These are phyloP conservation scores for Cisticola juncidis DNA, from an alignment of 2,113 vertebrate genomes.

Conservation along the genomic window DNA sequence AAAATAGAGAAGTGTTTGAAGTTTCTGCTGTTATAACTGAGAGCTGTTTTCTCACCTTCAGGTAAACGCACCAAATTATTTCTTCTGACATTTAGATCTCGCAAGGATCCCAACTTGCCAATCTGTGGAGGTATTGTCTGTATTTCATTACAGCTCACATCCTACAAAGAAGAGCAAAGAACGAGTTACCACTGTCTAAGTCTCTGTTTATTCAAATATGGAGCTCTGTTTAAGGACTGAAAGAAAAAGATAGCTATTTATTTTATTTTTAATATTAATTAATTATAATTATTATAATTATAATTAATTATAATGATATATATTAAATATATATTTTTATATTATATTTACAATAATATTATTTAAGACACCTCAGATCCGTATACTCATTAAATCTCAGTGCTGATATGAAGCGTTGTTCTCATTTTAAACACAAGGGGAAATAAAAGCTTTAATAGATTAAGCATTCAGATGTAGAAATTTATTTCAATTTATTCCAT, in stretches of 20 bases:
- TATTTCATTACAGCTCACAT: conserved; percentile 98
- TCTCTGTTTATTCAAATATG: background rate
- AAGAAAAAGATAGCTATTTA: background rate
- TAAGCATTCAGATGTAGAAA: background rate
- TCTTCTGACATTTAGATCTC: conserved; percentile 93
- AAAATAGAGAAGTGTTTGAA: background rate
- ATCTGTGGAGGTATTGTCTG: conserved; percentile 92
- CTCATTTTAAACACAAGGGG: background rate
- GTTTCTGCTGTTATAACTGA: background rate
- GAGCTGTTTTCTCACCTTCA: conserved; percentile 78
- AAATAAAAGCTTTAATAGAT: background rate
- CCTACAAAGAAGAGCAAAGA: conserved; percentile 74
- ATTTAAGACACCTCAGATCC: background rate
- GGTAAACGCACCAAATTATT: conserved; percentile 91
- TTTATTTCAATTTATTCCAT: background rate
- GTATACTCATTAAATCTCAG: background rate
- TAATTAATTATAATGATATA: no score
- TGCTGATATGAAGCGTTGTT: background rate
- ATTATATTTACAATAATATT: no score
- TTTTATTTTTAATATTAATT: no score
- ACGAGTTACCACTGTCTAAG: background rate
- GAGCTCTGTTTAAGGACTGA: background rate
- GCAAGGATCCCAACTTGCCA: conserved; percentile 85
- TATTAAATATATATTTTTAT: no score
- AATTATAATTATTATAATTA: no score